Percentiles rank a stretch among this genome's conserved stretches.
Evolutionary conservation across 2,888 invertebrate genomes (phyloP).

Genomic region (Heliothis peltigera): DNA sequence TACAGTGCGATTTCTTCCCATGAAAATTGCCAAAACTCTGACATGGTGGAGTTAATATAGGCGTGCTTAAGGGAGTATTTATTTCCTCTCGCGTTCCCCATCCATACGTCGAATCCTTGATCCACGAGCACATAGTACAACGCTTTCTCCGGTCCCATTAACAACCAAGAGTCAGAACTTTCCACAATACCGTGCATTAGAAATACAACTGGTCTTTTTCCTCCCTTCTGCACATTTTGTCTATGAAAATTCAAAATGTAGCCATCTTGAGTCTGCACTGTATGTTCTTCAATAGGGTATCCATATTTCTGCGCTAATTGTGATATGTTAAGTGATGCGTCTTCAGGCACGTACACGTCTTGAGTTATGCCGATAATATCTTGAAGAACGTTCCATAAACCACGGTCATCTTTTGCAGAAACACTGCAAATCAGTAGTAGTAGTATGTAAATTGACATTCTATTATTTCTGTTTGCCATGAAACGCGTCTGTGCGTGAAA

Average conservation of each 20-base stretch:
- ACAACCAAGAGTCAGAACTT: slow-evolving; percentile 65
- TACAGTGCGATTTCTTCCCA: slow-evolving; percentile 93
- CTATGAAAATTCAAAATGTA: slow-evolving; percentile 78
- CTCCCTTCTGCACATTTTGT: slow-evolving; percentile 58
- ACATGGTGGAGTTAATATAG: slow-evolving; percentile 54
- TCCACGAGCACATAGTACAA: slow-evolving; percentile 91
- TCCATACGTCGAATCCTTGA: slow-evolving; percentile 93
- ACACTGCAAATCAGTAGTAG: slow-evolving; percentile 43
- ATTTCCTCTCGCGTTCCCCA: slow-evolving; percentile 96
- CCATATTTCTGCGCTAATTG: slow-evolving; percentile 71
- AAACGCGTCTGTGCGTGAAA: slow-evolving; percentile 27
- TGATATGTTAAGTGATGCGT: slow-evolving; percentile 71
- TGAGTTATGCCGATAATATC: slow-evolving; percentile 34
- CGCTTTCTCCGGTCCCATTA: slow-evolving; percentile 91
- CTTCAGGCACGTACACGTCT: slow-evolving; percentile 58
- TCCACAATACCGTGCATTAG: slow-evolving; percentile 95
- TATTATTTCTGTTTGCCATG: slow-evolving; percentile 25
- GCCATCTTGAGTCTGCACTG: slow-evolving; percentile 75
- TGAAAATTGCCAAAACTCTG: slow-evolving; percentile 85
- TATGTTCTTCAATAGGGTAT: slow-evolving; percentile 74
- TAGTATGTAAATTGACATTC: slow-evolving; percentile 47
- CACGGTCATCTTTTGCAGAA: slow-evolving; percentile 24
- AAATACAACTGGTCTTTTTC: slow-evolving; percentile 86
- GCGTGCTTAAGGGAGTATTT: slow-evolving; percentile 78
- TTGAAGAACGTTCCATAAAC: slow-evolving; percentile 47